These are phyloP conservation scores for Anagyrus pseudococci DNA, from an alignment of 2,888 invertebrate species.

Conservation along the genomic window DNA sequence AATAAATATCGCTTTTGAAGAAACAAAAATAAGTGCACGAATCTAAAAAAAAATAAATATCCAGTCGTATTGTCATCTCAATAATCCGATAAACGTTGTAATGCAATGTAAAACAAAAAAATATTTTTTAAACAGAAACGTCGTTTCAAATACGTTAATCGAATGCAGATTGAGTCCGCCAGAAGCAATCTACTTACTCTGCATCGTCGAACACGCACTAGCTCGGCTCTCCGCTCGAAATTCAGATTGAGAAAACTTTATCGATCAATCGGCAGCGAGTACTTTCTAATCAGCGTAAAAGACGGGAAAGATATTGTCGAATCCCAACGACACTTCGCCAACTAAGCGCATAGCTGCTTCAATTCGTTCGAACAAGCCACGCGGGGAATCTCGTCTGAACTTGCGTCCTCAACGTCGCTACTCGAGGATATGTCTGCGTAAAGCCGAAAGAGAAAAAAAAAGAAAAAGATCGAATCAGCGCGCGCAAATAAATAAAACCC, in stretches of 20 bases:
- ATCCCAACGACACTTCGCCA: constrained; percentile 29
- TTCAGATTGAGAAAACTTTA: constrained; percentile 37
- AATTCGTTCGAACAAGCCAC: no score
- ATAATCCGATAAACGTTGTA: no score
- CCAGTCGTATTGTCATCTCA: no score
- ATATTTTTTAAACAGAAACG: no score
- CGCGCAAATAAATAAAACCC: no score
- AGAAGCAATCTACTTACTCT: constrained; percentile 34
- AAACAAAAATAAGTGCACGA: no score
- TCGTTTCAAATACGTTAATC: no score
- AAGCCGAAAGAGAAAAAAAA: not conserved
- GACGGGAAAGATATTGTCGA: constrained; percentile 35
- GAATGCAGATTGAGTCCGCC: constrained; percentile 28
- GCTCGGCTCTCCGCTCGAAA: no score
- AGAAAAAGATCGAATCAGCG: constrained; percentile 8
- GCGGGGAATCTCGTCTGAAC: no score
- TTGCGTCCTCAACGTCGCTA: not conserved
- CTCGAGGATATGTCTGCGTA: not conserved
- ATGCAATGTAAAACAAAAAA: no score
- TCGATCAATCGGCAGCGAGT: constrained; percentile 31
- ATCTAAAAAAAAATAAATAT: no score
- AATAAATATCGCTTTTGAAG: no score
- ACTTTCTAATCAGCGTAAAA: constrained; percentile 37
- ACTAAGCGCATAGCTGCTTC: constrained; percentile 8
- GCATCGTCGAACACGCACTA: constrained; percentile 16